Percentiles rank a stretch among this genome's conserved stretches.
Evolutionary conservation across 1,140 invertebrate species (phyloP).

Genomic region (Arctopsyche grandis): DNA sequence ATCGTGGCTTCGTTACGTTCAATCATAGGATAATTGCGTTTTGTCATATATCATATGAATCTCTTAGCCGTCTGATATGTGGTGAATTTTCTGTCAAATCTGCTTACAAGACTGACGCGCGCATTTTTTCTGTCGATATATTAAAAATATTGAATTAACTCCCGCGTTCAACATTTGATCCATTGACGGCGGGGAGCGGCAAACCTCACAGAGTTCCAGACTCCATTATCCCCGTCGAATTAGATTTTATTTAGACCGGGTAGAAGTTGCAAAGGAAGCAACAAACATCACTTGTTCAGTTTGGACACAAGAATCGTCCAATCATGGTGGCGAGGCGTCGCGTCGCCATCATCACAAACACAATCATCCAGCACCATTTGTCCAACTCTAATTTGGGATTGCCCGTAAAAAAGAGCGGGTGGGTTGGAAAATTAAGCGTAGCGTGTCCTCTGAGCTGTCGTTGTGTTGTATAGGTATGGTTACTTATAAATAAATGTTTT

Average conservation of each 20-base stretch:
- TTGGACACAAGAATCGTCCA: slow-evolving; percentile 25
- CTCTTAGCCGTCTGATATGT: too few relatives aligned
- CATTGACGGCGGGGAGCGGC: not conserved
- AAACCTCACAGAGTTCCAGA: slow-evolving; percentile 33
- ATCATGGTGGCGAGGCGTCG: slow-evolving; percentile 21
- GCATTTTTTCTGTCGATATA: too few relatives aligned
- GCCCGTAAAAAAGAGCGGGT: not conserved
- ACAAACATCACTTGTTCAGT: not conserved
- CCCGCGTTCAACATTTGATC: too few relatives aligned
- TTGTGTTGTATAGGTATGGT: not conserved
- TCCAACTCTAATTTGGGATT: not conserved
- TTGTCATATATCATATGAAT: not conserved
- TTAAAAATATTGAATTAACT: too few relatives aligned
- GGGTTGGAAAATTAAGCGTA: not conserved
- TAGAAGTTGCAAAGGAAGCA: not conserved
- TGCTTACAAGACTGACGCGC: too few relatives aligned
- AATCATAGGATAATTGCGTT: slow-evolving; percentile 8
- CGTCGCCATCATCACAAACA: slow-evolving; percentile 32
- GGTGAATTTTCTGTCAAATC: too few relatives aligned
- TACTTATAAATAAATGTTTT: not conserved
- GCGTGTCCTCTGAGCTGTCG: not conserved
- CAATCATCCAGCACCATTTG: slow-evolving; percentile 34
- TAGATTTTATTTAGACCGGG: slow-evolving; percentile 37
- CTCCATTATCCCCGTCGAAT: slow-evolving; percentile 38
- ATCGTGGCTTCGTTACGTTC: slow-evolving; percentile 19